Base-by-base conservation (phyloP, 2,888 invertebrate species). In the Flabesymbios commensalis region DNA sequence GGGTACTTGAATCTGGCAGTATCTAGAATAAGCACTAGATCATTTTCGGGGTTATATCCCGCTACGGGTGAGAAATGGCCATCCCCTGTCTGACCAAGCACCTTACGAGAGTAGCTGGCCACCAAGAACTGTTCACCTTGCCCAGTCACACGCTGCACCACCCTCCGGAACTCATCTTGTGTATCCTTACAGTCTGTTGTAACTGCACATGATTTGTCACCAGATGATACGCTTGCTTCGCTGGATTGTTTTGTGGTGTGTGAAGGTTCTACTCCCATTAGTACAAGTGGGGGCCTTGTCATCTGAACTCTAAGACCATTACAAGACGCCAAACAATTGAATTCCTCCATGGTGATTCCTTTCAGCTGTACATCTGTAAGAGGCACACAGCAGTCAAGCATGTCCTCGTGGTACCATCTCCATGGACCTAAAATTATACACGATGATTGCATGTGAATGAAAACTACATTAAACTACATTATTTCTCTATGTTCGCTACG, bases 391-490 rank as follows among this genome's bases (percentile, higher is more conserved):
- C 83, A 83, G 63, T 83, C 81, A 19, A 83, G 71, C 83, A 83
- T 83, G 33, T 77, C 72, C 68, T 83, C 83, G 65, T 83, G 82
- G 68, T 83, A 83, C 78, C 82, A 83, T 24, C 82, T 72, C 83
- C 83, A 83, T n/a, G n/a, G n/a, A n/a, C n/a, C n/a, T n/a, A n/a
- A n/a, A n/a, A n/a, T n/a, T n/a, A n/a, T n/a, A n/a, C n/a, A n/a
- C n/a, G n/a, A n/a, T n/a, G n/a, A n/a, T n/a, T n/a, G n/a, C n/a
- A n/a, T n/a, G n/a, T n/a, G 2, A 78, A 59, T n/a, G n/a, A n/a
- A n/a, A n/a, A n/a, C n/a, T n/a, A n/a, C n/a, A n/a, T n/a, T n/a
- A 19, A 56, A 62, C n/a, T n/a, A n/a, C n/a, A n/a, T n/a, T n/a
- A n/a, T n/a, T n/a, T n/a, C n/a, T n/a, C n/a, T n/a, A n/a, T n/a